Base-by-base conservation (phyloP, 2,797 vertebrate species). In the Lates japonicus region DNA sequence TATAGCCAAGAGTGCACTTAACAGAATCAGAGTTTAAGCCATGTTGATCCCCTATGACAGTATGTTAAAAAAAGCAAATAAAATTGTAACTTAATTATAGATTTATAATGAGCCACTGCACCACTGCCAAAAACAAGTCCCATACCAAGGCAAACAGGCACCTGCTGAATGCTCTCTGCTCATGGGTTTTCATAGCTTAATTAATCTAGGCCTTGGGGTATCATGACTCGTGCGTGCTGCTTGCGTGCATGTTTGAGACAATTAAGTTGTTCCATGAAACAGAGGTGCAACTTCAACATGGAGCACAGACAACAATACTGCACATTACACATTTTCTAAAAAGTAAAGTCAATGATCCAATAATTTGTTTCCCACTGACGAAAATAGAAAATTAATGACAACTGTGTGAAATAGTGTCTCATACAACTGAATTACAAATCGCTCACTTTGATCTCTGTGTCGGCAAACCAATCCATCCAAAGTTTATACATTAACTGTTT, bases 151-250 rank as follows among this genome's bases (percentile, higher is more conserved):
- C 92, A 94, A 94, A 95, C 91, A 95, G 93, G 88, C 94, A 95
- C 94, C 94, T 94, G 95, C 94, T 93, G 93, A 95, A 95, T 89
- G 91, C 90, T 92, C 90, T 80, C 90, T 83, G 92, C 94, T 95
- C 94, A 76, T 93, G 94, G 93, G 95, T 91, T 94, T 96, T 95
- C 91, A 95, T 87, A 89, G 93, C 93, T 94, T 96, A 96, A 96
- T 96, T 96, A 96, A 95, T 95, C 92, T 87, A 94, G 93, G 94
- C 95, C 95, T 96, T 93, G 85, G 95, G 95, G 95, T 94, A 95
- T 94, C 93, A 91, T 95, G 94, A 95, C 93, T 94, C 74, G 84
- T 91, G 91, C 89, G 87, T 92, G 89, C 88, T 87, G 92, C 91
- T 87, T 84, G 81, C 66, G 87, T 88, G 87, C 90, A 92, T 90